phyloP scores from a whole-genome alignment of 2,888 invertebrate genomes.

The Digitonthophagus gazella region DNA sequence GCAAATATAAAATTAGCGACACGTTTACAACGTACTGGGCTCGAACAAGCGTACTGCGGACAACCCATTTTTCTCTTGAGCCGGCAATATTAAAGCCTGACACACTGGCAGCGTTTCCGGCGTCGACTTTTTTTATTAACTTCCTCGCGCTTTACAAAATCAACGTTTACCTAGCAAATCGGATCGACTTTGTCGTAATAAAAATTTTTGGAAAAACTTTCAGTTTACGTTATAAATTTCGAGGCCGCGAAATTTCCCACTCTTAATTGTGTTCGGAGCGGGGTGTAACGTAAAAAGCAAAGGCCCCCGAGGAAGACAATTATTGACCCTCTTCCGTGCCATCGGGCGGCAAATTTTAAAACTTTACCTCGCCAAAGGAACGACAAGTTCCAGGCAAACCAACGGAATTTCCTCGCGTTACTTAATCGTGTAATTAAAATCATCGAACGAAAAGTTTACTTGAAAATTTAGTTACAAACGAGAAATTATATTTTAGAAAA shows the following conservation, averaged over 20 bases:
- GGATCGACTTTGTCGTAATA: neutral
- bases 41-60: conserved; percentile 10
- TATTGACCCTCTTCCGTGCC: neutral
- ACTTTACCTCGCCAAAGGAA: neutral
- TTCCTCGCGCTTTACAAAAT: too few species aligned
- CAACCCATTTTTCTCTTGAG: conserved; percentile 4
- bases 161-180: too few species aligned
- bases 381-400: neutral
- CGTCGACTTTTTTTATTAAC: neutral
- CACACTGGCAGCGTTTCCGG: neutral
- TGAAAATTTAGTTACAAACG: neutral
- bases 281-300: neutral
- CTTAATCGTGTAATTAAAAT: neutral
- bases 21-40: neutral
- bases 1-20: conserved; percentile 17
- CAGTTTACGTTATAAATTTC: neutral
- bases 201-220: neutral
- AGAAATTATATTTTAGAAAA: neutral
- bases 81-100: neutral
- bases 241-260: neutral
- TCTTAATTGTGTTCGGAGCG: neutral
- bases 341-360: neutral
- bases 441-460: neutral
- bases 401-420: neutral
- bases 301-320: neutral